A percentile compares a stretch with the other conserved stretches of the same genome.
phyloP scores from a whole-genome alignment of 2,113 vertebrate genomes.

The Atractosteus spatula region DNA sequence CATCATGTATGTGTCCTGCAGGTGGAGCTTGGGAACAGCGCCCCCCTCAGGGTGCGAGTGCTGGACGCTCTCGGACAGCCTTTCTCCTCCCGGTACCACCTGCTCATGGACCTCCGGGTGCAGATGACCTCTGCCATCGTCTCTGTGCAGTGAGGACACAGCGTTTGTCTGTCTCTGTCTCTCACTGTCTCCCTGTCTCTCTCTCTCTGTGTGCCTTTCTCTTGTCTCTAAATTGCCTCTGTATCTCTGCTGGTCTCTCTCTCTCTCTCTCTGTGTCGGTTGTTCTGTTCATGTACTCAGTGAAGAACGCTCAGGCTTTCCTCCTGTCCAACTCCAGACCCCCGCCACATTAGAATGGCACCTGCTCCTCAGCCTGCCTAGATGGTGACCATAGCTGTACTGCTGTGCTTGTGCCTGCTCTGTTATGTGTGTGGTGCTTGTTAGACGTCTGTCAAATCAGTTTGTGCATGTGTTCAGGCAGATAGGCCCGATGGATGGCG shows the following conservation, averaged over 20 bases:
- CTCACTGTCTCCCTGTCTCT: too few relatives aligned
- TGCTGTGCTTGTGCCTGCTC: neutral
- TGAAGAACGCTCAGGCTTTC: neutral
- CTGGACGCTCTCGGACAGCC: conserved; percentile 46
- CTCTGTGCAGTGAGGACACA: conserved; percentile 25
- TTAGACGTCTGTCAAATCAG: conserved; percentile 1
- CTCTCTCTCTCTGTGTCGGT: neutral
- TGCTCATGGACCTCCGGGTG: conserved; percentile 54
- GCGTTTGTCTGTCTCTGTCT: neutral
- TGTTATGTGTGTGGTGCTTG: conserved; percentile 4
- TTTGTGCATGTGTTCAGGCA: conserved; percentile 34
- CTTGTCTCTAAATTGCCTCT: too few relatives aligned
- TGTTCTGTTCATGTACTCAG: conserved; percentile 16
- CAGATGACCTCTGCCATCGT: conserved; percentile 52
- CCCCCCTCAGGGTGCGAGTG: conserved; percentile 43
- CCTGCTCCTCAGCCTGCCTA: too few relatives aligned
- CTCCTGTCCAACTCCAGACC: too few relatives aligned
- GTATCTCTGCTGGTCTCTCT: neutral
- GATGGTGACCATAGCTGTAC: neutral
- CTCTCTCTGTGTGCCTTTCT: too few relatives aligned
- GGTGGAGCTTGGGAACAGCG: conserved; percentile 56
- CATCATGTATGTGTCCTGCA: conserved; percentile 21
- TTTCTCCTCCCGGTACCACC: conserved; percentile 54
- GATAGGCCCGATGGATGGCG: conserved; percentile 46
- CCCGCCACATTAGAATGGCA: too few relatives aligned